A percentile compares a stretch with the other conserved stretches of the same genome.
Conservation (phyloP, 2,113 vertebrate species). For the Laterallus jamaicensis region DNA sequence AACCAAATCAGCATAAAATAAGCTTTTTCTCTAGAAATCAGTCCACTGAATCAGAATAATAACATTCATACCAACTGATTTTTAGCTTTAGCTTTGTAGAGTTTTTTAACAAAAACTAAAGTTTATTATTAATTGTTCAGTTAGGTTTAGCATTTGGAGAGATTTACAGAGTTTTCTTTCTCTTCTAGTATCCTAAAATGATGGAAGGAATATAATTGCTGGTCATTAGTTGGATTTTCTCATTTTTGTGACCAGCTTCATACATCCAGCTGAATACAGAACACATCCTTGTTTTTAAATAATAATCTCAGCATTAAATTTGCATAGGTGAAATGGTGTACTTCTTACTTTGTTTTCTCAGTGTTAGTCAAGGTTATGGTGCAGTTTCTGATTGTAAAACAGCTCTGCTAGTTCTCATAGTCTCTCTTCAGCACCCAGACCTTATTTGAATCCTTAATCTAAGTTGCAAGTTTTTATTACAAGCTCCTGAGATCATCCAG, state of each 20-base stretch:
- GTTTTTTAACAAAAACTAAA: not conserved
- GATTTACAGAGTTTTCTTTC: not conserved
- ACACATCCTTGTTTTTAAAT: not conserved
- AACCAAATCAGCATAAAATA: not conserved
- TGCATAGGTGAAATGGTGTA: not conserved
- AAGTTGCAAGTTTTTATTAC: not conserved
- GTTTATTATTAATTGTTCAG: not conserved
- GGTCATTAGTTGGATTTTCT: not conserved
- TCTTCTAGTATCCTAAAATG: not conserved
- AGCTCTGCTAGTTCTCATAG: accelerated
- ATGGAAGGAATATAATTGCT: not conserved
- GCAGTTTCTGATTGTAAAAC: not conserved
- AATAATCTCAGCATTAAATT: not conserved
- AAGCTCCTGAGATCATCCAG: not conserved
- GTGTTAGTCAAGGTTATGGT: not conserved
- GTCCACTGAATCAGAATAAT: not conserved
- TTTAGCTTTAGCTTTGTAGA: not conserved
- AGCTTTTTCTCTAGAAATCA: not conserved
- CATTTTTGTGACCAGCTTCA: not conserved
- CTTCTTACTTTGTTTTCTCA: not conserved
- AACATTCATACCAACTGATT: not conserved
- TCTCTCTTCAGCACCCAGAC: not conserved
- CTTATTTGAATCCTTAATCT: not conserved
- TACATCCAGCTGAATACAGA: not conserved
- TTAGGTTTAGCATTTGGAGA: not conserved